Percentiles rank a stretch among this genome's conserved stretches.
Conservation (phyloP, 2,888 invertebrate genomes). For the Thecophora atra region DNA sequence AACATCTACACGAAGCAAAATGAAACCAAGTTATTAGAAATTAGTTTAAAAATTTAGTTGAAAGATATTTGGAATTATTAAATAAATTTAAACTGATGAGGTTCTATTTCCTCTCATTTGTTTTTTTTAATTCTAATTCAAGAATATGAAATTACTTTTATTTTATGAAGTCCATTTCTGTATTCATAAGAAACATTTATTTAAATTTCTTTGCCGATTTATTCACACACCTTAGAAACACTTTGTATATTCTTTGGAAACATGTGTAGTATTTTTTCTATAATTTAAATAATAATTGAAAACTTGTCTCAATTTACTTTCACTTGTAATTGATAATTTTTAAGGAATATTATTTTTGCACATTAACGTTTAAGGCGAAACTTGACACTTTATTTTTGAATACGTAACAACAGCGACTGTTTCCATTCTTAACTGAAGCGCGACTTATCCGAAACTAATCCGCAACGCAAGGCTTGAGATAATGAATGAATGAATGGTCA, state of each 20-base stretch:
- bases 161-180: too few species aligned
- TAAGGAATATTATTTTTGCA: background rate
- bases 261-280: background rate
- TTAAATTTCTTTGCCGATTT: background rate
- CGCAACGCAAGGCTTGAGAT: constrained; percentile 26
- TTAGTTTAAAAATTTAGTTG: background rate
- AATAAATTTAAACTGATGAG: too few species aligned
- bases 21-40: too few species aligned
- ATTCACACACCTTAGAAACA: constrained; percentile 12
- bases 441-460: constrained; percentile 50
- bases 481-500: constrained; percentile 25
- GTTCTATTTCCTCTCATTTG: too few species aligned
- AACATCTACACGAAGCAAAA: too few species aligned
- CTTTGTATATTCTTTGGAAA: constrained; percentile 16
- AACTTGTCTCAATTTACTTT: background rate
- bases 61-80: too few species aligned
- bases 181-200: too few species aligned
- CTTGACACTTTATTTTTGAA: constrained; percentile 4
- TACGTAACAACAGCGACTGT: background rate
- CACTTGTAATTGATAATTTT: background rate
- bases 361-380: constrained; percentile 1
- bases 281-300: background rate
- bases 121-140: too few species aligned
- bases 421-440: constrained; percentile 41
- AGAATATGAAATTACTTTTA: too few species aligned